Percentiles rank a stretch among this genome's conserved stretches.
Conservation (phyloP, 2,113 vertebrate species). For the Manacus vitellinus region DNA sequence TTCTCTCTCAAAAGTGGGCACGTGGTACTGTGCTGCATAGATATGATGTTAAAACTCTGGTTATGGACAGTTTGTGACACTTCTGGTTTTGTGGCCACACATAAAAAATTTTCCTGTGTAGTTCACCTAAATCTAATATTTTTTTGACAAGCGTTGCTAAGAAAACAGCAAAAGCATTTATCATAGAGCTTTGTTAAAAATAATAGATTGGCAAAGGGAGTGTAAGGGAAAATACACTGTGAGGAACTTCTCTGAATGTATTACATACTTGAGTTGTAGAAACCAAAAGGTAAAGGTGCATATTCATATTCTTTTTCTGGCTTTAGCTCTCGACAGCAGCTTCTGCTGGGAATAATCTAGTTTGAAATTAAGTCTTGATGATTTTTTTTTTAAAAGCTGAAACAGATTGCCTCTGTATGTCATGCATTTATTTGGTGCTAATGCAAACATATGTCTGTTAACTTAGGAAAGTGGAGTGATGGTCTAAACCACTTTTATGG, state of each 20-base stretch:
- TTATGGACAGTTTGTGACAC: not conserved
- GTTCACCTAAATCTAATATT: not conserved
- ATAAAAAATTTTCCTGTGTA: not conserved
- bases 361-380: not conserved
- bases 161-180: not conserved
- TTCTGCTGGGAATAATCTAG: not conserved
- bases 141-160: not conserved
- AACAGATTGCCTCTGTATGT: not conserved
- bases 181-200: not conserved
- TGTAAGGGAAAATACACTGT: not conserved
- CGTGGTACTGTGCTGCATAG: not conserved
- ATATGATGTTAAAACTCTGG: not conserved
- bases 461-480: not conserved
- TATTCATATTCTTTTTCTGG: not conserved
- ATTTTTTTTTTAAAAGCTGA: not conserved
- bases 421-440: not conserved
- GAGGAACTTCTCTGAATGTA: not conserved
- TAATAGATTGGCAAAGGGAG: not conserved
- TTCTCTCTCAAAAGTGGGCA: not conserved
- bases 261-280: not conserved
- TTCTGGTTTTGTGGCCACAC: not conserved
- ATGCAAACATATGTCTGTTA: not conserved
- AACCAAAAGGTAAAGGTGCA: not conserved
- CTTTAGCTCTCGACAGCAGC: not conserved
- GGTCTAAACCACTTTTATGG: not conserved